phyloP scores from a whole-genome alignment of 2,113 vertebrate species.

The Rousettus leschenaultii region DNA sequence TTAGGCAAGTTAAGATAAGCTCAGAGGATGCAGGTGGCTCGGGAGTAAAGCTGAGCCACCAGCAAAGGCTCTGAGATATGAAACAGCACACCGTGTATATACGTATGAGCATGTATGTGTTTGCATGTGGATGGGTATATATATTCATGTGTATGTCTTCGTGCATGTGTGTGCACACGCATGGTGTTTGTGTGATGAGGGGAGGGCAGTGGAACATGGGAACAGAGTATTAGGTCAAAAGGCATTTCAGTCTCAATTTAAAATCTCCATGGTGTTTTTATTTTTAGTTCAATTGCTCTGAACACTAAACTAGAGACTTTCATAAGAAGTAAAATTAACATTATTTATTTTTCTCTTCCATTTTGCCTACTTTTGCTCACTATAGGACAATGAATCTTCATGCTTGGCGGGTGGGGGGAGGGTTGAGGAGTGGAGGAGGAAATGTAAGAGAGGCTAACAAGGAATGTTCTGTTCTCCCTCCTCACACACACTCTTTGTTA shows the following conservation, averaged over 20 bases:
- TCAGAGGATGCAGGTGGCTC: neutral
- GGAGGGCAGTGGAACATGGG: neutral
- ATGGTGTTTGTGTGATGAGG: neutral
- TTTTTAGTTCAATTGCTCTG: neutral
- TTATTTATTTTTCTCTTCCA: neutral
- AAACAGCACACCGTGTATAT: neutral
- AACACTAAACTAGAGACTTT: neutral
- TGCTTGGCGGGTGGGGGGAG: neutral
- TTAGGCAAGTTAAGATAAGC: neutral
- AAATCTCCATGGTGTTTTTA: neutral
- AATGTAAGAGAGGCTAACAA: neutral
- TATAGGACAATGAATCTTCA: neutral
- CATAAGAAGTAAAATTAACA: neutral
- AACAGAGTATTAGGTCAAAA: neutral
- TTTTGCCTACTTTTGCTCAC: neutral
- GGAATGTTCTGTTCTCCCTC: neutral
- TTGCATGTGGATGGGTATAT: fast-evolving
- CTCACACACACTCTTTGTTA: neutral
- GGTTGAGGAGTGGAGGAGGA: fast-evolving
- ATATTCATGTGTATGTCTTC: neutral
- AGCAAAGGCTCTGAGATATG: neutral
- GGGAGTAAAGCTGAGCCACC: neutral
- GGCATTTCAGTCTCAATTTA: neutral
- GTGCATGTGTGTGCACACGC: neutral
- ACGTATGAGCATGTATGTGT: neutral